Conservation (phyloP, 2,888 invertebrate genomes). For the Thera britannica region DNA sequence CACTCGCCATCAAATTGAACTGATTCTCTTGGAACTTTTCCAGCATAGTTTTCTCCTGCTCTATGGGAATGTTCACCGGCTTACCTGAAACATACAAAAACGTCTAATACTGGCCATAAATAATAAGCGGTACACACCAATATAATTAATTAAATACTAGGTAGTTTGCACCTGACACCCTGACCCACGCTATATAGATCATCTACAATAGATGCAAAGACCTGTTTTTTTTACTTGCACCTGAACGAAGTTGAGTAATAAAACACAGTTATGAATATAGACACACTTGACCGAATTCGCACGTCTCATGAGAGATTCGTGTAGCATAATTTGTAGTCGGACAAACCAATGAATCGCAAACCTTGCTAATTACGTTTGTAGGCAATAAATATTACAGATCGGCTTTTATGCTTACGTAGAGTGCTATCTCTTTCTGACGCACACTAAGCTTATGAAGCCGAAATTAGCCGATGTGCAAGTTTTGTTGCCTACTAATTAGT, state of each 20-base stretch:
- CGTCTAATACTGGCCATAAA: conserved; percentile 18
- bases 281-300: conserved; percentile 17
- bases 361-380: no score
- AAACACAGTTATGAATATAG: conserved; percentile 21
- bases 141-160: conserved; percentile 12
- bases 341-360: neutral
- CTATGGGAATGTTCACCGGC: conserved; percentile 95
- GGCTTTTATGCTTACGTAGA: no score
- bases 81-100: conserved; percentile 74
- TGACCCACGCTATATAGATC: no score
- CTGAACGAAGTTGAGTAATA: conserved; percentile 14
- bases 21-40: conserved; percentile 99
- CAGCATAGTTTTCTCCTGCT: conserved; percentile 94
- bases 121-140: conserved; percentile 15
- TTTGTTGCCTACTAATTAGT: neutral
- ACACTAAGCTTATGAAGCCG: no score
- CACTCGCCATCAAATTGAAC: conserved; percentile 98
- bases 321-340: neutral
- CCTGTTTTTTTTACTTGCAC: neutral
- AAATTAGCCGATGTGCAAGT: no score
- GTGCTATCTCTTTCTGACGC: no score
- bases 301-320: conserved; percentile 7
- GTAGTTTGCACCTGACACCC: neutral
- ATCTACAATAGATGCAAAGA: neutral
- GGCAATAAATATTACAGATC: no score